Evolutionary conservation across 37 sponge, comb jelly and placozoan genomes (phyloP), one percentile per base, ranked within the genome.

Genomic region (Mnemiopsis leidyi): DNA sequence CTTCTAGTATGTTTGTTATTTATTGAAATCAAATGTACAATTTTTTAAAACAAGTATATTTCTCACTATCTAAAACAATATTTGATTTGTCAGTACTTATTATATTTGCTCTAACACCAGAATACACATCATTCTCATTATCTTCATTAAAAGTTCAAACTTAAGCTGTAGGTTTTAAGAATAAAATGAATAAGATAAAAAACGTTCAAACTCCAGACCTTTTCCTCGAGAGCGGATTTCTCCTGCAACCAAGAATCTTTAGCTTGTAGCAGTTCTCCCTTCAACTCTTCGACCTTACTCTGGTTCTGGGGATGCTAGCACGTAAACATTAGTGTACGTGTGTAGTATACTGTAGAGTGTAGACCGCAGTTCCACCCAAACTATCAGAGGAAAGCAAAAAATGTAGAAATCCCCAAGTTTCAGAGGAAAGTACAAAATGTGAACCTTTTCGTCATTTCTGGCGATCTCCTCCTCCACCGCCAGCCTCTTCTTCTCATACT

Each of bases 401-500:
- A n/a, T n/a, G n/a, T n/a, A n/a, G n/a, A n/a, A n/a, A n/a, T n/a
- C n/a, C n/a, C n/a, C n/a, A n/a, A n/a, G n/a, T n/a, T n/a, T n/a
- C n/a, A n/a, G n/a, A n/a, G n/a, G 61, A 48, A 48, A 48, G 61
- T 48, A 48, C 61, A 48, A 48, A 48, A 48, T 77, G 36, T 34
- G 26, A 26, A 85, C 90, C 90, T 85, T 2, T 39, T 85, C 61
- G 29, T 85, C 35, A 28, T 85, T 85, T 37, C 36, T 85, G 3
- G 26, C 90, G 1, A 85, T 85, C 90, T 85, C 90, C 24, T 38
- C 48, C 90, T 85, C 90, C 7, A 85, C 90, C n/a, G 32, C 90
- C 38, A 37, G 29, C 35, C 90, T 38, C 61, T 85, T 85, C 90
- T 26, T 85, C 90, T 85, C 36, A 39, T 32, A 85, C 40, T 85